A percentile compares a stretch with the other conserved stretches of the same genome.
These are phyloP conservation scores for Squalus acanthias DNA, from an alignment of 2,797 vertebrate genomes.

Conservation along the genomic window DNA sequence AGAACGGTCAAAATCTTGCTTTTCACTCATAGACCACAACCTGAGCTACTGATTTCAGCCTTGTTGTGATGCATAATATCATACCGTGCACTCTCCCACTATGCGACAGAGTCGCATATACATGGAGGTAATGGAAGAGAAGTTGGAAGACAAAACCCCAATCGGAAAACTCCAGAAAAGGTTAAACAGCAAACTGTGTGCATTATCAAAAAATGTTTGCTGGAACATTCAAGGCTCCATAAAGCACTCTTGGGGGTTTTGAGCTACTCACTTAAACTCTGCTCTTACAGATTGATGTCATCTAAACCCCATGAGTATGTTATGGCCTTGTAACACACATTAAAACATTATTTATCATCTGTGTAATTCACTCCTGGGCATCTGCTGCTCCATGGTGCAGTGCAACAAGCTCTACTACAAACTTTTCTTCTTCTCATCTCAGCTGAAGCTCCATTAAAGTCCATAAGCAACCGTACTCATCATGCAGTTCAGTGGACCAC, in stretches of 20 bases:
- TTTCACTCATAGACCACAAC: not conserved
- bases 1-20: not conserved
- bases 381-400: not conserved
- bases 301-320: slow-evolving; percentile 2
- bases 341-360: slow-evolving; percentile 12
- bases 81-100: not conserved
- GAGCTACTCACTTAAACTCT: not conserved
- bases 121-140: not conserved
- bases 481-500: not conserved
- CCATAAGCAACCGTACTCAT: not conserved
- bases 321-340: not conserved
- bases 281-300: slow-evolving; percentile 5
- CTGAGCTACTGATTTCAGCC: not conserved
- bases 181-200: not conserved
- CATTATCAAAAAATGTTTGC: not conserved
- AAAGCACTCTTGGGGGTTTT: not conserved
- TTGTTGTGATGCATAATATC: not conserved
- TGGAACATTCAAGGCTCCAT: not conserved
- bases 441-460: not conserved
- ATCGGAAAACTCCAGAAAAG: not conserved
- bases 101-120: not conserved
- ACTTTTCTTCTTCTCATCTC: not conserved
- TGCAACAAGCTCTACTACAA: not conserved
- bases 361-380: not conserved
- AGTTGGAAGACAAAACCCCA: not conserved